Conservation (phyloP, 2,113 vertebrate species). For the Strix uralensis region DNA sequence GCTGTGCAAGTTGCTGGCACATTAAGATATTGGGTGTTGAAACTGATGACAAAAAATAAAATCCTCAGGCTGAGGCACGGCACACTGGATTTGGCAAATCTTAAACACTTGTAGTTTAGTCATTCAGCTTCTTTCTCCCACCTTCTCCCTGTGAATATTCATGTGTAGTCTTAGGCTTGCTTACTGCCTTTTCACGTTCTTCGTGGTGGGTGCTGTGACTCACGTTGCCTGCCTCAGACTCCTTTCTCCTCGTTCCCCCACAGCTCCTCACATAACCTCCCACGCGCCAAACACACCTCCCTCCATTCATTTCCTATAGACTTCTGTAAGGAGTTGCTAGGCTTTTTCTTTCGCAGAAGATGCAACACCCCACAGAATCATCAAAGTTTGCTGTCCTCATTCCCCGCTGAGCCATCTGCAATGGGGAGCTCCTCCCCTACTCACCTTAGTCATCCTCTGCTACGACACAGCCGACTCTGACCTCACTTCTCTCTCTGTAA, state of each 20-base stretch:
- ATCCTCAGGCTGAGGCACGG: neutral
- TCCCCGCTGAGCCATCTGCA: constrained; percentile 1
- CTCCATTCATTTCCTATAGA: constrained; percentile 21
- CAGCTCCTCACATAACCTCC: constrained; percentile 40
- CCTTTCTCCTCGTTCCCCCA: constrained; percentile 3
- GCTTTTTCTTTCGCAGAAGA: neutral
- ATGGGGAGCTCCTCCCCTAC: neutral
- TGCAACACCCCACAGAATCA: neutral
- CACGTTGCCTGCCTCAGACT: constrained; percentile 36
- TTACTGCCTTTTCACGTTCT: constrained; percentile 43
- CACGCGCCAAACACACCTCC: neutral
- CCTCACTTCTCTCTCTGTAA: neutral
- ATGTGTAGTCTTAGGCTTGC: constrained; percentile 50
- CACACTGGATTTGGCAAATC: neutral
- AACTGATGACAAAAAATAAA: neutral
- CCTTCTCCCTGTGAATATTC: constrained; percentile 62
- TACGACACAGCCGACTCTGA: neutral
- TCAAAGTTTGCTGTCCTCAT: neutral
- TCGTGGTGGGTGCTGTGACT: constrained; percentile 51
- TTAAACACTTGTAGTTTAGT: constrained; percentile 31
- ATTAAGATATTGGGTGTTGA: neutral
- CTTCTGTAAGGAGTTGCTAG: neutral
- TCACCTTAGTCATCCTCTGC: constrained; percentile 30
- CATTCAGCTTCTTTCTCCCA: constrained; percentile 44
- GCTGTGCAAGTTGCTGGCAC: neutral